Percentiles rank a stretch among this genome's conserved stretches.
Conservation (phyloP, 2,113 vertebrate species). For the Microtus ochrogaster region DNA sequence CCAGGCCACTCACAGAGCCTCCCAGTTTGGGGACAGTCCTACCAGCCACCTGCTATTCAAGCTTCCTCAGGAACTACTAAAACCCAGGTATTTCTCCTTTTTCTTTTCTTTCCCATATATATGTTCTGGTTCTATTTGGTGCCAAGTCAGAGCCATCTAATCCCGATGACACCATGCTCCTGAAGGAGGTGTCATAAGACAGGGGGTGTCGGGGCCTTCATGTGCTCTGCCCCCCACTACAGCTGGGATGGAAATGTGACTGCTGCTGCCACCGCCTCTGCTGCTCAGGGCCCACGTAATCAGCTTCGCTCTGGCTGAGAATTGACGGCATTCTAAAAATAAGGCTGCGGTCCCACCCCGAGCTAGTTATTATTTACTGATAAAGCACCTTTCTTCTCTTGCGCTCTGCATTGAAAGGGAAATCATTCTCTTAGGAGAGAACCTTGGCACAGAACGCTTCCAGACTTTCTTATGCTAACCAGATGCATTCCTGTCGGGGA, state of each 20-base stretch:
- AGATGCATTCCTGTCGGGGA: background rate
- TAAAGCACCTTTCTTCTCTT: conserved; percentile 54
- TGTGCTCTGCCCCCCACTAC: background rate
- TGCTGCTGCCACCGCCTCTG: background rate
- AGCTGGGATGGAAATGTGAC: background rate
- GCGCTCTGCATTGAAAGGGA: conserved; percentile 35
- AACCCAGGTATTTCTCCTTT: conserved; percentile 84
- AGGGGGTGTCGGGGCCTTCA: accelerated
- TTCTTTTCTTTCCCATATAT: background rate
- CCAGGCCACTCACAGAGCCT: conserved; percentile 80
- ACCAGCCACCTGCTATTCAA: conserved; percentile 89
- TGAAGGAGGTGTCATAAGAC: background rate
- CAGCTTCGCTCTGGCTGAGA: background rate
- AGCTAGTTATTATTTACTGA: conserved; percentile 67
- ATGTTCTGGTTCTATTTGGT: background rate
- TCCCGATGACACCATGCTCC: accelerated
- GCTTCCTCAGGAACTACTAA: conserved; percentile 84
- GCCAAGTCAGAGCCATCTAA: background rate
- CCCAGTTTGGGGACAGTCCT: conserved; percentile 89
- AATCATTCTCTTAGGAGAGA: conserved; percentile 41
- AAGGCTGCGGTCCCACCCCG: background rate
- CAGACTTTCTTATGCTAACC: conserved; percentile 33
- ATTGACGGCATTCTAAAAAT: conserved; percentile 67
- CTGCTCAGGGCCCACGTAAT: background rate
- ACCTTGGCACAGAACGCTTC: conserved; percentile 31